Conservation (phyloP, 2,888 invertebrate genomes). For the Ischnura elegans region DNA sequence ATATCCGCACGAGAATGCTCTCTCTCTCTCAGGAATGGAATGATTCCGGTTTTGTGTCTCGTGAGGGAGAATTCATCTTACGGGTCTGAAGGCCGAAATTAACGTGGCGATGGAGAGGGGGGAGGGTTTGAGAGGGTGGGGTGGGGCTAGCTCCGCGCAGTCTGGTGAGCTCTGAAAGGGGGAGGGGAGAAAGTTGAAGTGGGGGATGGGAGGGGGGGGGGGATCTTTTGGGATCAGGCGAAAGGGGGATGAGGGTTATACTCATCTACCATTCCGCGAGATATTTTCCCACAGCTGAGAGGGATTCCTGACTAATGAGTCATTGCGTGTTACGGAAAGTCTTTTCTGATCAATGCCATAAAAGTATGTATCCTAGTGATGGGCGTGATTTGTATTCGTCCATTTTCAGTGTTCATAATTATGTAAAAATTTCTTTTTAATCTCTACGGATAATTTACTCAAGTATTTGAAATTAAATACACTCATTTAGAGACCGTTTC, state of each 20-base stretch:
- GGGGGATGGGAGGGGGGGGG: not conserved
- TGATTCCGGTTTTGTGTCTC: constrained; percentile 1
- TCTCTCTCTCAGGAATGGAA: not conserved
- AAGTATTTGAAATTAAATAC: too few species aligned
- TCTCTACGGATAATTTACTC: too few species aligned
- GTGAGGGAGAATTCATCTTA: not conserved
- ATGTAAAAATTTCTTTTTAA: too few species aligned
- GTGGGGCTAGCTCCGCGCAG: constrained; percentile 3
- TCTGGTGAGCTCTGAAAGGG: not conserved
- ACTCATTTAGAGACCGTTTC: too few species aligned
- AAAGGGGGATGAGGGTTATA: not conserved
- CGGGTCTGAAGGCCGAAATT: constrained; percentile 11
- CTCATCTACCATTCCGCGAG: not conserved
- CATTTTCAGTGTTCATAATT: too few species aligned
- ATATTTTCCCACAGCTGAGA: constrained; percentile 61
- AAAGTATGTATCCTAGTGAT: too few species aligned
- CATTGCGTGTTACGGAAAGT: too few species aligned
- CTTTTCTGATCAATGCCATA: too few species aligned
- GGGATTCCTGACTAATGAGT: constrained; percentile 59
- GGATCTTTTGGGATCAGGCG: not conserved
- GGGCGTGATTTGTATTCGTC: too few species aligned
- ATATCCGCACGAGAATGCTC: not conserved
- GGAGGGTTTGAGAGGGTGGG: not conserved
- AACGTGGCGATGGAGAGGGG: not conserved
- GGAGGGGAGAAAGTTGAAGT: not conserved